Base-by-base conservation (phyloP, 2,113 vertebrate species). In the Bubo scandiacus region DNA sequence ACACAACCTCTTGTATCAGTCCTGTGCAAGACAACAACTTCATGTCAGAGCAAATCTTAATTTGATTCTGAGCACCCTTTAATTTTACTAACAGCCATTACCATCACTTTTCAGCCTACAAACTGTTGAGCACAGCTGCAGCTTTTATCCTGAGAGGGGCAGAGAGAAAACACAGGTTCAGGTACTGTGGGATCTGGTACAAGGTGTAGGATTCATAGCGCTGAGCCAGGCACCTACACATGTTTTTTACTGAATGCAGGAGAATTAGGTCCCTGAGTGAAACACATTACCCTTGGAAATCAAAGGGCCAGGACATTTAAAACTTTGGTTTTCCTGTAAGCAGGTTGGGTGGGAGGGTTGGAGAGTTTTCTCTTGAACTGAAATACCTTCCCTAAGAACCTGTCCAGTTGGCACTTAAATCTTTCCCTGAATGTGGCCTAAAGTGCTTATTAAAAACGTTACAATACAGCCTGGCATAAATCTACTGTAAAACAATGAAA, bases 311-410 rank as follows among this genome's bases (percentile, higher is more conserved):
- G 57, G 42, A 87, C 32, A 62, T 62, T 38, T 5, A 42, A 58
- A 92, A 54, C 36, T 38, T 61, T 62, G 4, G 15, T 70, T 62
- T 90, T 73, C 17, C 15, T 45, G 3, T 62, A 66, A 70, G 25
- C 6, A 54, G 3, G 10, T 0, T 68, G 6, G 9, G 15, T 1
- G 1, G 25, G 6, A 4, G 5, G 8, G 1, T 13, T 73, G 30
- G 17, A 66, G 21, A 10, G 2, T 65, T 77, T 62, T 49, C 21
- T 45, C 38, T 81, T 81, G 45, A 86, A 52, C 10, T 32, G 22
- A 77, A 67, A 38, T 52, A 18, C 26, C 11, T 63, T 94, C 26
- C 15, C 7, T 18, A 84, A 58, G 12, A 62, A 93, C 45, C 29
- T 81, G n/a, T 65, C 19, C 21, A 30, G 6, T 9, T 43, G 40